Conservation (phyloP, 1,140 invertebrate species). For the Caenorhabditis inopinata region DNA sequence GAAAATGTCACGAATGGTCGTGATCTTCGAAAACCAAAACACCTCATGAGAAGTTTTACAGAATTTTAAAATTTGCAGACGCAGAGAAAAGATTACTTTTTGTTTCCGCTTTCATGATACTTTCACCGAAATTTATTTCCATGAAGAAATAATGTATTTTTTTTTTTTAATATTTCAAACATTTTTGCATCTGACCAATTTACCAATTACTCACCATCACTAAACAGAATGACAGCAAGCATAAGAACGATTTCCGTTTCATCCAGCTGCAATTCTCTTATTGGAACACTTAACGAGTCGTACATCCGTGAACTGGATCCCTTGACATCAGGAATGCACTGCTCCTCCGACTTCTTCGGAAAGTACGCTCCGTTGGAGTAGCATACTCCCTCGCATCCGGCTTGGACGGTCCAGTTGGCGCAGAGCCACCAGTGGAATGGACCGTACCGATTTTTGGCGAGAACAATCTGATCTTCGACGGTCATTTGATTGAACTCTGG, state of each 20-base stretch:
- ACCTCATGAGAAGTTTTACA: no score
- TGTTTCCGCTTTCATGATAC: no score
- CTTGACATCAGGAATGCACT: conserved; percentile 46
- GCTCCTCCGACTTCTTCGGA: background rate
- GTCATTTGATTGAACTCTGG: conserved; percentile 38
- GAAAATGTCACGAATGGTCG: no score
- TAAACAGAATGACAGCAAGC: conserved; percentile 45
- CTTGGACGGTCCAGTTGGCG: conserved; percentile 41
- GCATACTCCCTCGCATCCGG: conserved; percentile 45
- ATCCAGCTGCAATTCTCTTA: conserved; percentile 42
- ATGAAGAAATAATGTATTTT: no score
- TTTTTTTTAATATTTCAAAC: no score
- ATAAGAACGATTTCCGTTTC: conserved; percentile 43
- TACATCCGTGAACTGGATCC: conserved; percentile 12
- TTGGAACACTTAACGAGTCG: conserved; percentile 32
- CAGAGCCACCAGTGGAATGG: conserved; percentile 49
- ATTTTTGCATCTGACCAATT: background rate
- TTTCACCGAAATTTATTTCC: no score
- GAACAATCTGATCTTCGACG: conserved; percentile 40
- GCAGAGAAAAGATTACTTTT: no score
- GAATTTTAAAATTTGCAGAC: no score
- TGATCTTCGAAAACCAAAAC: no score
- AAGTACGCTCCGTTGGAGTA: conserved; percentile 51
- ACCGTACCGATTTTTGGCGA: conserved; percentile 49
- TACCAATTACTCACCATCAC: conserved; percentile 32